Evolutionary conservation across 2,888 invertebrate genomes (phyloP).

Genomic region (Oscheius sp.): DNA sequence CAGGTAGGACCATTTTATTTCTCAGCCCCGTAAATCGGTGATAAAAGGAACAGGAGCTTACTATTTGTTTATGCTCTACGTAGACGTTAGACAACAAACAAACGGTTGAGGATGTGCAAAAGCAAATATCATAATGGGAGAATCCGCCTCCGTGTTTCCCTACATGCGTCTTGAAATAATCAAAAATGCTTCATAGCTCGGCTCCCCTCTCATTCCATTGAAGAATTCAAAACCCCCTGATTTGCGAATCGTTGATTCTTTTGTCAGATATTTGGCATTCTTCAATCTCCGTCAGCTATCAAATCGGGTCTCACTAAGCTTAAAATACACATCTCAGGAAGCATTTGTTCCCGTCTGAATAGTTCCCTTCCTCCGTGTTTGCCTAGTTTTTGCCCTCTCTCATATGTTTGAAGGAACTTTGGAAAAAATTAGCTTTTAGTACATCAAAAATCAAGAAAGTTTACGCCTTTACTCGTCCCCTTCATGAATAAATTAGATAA

Average conservation of each 20-base stretch:
- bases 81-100: constrained; percentile 14
- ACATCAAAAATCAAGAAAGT: not conserved
- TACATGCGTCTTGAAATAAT: too few species aligned
- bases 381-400: not conserved
- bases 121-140: not conserved
- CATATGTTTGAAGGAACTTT: constrained; percentile 8
- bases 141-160: too few species aligned
- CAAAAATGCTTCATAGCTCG: too few species aligned
- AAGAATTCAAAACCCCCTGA: too few species aligned
- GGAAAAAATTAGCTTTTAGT: not conserved
- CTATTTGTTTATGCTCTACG: constrained; percentile 15
- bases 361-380: not conserved
- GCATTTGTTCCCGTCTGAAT: not conserved
- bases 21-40: not conserved
- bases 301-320: not conserved
- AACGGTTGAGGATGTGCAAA: not conserved
- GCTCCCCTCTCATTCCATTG: too few species aligned
- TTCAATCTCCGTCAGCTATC: too few species aligned
- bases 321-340: not conserved
- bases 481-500: not conserved
- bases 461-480: not conserved
- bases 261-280: too few species aligned
- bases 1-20: constrained; percentile 9
- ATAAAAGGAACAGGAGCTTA: not conserved
- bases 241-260: too few species aligned